phyloP scores from a whole-genome alignment of 2,113 vertebrate species.

The Alosa alosa region DNA sequence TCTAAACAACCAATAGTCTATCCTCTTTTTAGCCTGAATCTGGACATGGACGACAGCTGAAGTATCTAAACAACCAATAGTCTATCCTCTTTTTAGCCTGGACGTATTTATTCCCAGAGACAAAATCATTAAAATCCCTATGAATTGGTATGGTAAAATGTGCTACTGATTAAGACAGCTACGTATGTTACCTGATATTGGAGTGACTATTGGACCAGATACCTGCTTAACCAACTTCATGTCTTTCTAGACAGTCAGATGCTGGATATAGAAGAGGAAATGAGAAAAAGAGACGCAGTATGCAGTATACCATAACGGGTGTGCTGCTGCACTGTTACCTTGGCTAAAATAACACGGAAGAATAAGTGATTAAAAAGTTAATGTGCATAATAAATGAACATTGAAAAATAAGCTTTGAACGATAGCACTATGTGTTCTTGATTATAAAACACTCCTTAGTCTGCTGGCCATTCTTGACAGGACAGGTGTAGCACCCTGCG shows the following conservation, averaged over 20 bases:
- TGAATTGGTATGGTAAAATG: not conserved
- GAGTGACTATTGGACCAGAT: not conserved
- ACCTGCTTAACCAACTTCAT: not conserved
- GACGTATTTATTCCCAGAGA: not conserved
- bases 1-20: not conserved
- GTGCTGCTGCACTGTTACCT: no score
- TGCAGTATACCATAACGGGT: no score
- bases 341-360: no score
- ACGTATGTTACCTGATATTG: not conserved
- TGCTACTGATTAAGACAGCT: not conserved
- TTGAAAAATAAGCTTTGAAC: no score
- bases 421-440: no score
- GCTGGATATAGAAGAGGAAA: not conserved
- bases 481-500: no score
- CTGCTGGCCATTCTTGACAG: no score
- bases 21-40: not conserved
- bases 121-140: not conserved
- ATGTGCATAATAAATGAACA: no score
- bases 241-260: not conserved
- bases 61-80: not conserved
- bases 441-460: no score
- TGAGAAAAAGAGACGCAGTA: no score
- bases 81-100: not conserved
- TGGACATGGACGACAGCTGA: not conserved
- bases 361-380: no score